Evolutionary conservation across 2,113 vertebrate species (phyloP).

Genomic region (Corynorhinus townsendii): DNA sequence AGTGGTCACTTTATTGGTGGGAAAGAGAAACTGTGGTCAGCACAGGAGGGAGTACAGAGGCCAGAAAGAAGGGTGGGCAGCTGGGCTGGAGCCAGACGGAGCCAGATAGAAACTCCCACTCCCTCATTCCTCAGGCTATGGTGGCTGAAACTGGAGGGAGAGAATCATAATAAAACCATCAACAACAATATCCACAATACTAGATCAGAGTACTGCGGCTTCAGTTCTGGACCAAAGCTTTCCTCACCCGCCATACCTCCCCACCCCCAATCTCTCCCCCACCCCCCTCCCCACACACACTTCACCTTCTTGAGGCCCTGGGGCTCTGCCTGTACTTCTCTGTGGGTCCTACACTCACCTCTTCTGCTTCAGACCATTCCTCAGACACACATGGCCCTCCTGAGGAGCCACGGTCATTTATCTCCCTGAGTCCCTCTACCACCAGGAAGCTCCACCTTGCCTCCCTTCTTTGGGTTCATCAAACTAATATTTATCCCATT

Average conservation of each 20-base stretch:
- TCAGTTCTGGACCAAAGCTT: neutral
- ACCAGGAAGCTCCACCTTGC: neutral
- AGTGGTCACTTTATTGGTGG: constrained; percentile 62
- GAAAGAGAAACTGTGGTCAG: neutral
- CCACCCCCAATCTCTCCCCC: accelerated
- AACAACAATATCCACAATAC: neutral
- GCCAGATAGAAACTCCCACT: neutral
- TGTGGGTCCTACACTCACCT: neutral
- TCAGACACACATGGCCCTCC: neutral
- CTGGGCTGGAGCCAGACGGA: neutral
- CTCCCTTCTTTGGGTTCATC: neutral
- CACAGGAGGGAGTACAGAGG: neutral
- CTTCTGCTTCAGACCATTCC: neutral
- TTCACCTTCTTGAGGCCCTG: neutral
- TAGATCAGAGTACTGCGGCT: no score
- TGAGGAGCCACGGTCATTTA: neutral
- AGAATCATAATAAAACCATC: neutral
- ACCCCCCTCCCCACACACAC: neutral
- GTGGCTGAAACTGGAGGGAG: constrained; percentile 9
- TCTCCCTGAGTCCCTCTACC: neutral
- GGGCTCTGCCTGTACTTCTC: neutral
- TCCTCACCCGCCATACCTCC: accelerated
- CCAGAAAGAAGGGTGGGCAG: neutral
- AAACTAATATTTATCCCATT: neutral
- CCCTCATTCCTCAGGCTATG: neutral